Percentiles rank a stretch among this genome's conserved stretches.
These are phyloP conservation scores for Drosophila insularis DNA, from an alignment of 1,140 invertebrate genomes.

Conservation along the genomic window DNA sequence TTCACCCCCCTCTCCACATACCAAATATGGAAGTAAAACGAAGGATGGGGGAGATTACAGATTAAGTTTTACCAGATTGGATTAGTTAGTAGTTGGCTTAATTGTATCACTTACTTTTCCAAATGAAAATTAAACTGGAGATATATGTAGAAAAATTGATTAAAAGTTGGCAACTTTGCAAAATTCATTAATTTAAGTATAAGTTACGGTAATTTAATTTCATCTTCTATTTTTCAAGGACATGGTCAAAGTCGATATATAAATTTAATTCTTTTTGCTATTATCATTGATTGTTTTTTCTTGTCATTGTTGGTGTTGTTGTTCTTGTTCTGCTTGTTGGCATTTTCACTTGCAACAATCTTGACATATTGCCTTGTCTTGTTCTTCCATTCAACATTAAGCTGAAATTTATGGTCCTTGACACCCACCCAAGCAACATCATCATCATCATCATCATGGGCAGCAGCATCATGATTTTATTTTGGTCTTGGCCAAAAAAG, in stretches of 20 bases:
- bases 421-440: conserved; percentile 17
- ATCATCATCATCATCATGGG: background rate
- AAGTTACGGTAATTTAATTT: background rate
- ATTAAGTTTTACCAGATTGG: conserved; percentile 26
- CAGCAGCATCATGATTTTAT: conserved; percentile 20
- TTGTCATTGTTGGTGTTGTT: background rate
- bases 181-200: background rate
- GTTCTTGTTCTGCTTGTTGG: background rate
- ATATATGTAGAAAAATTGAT: background rate
- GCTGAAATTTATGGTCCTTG: conserved; percentile 43
- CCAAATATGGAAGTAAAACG: background rate
- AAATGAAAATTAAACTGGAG: background rate
- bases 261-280: background rate
- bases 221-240: background rate
- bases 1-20: conserved; percentile 3
- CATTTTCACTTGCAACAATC: conserved; percentile 1
- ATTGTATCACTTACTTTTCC: background rate
- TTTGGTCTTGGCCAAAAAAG: conserved; percentile 35
- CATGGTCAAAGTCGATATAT: no score
- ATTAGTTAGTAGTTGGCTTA: conserved; percentile 17
- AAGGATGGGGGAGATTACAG: conserved; percentile 7
- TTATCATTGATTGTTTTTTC: conserved; percentile 1
- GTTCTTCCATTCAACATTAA: conserved; percentile 12
- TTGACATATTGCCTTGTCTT: conserved; percentile 16
- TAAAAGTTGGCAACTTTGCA: background rate